Base-by-base conservation (phyloP, 2,888 invertebrate species). In the Diachrysia chrysitis region DNA sequence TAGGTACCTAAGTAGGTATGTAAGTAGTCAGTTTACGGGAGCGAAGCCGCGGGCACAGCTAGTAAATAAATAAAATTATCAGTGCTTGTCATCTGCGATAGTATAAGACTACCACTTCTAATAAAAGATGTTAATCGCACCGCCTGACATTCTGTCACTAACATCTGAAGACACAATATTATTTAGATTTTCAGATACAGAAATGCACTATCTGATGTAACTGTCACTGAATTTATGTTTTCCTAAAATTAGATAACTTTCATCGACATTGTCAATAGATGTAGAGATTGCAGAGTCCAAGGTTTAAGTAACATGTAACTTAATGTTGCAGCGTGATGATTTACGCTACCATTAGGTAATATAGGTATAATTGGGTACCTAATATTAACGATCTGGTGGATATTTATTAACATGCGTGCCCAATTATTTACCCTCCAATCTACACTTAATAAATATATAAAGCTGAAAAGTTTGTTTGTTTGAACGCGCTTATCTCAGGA, bases 191-290 rank as follows among this genome's bases (percentile, higher is more conserved):
- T 4, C 17, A 1, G 48, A 51, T 51, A 19, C 2, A 17, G 42
- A 51, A 51, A 51, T 51, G 48, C 48, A 51, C n/a, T 51, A 51
- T 51, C 48, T 51, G 4, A 51, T 19, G 21, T 51, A 51, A 51
- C 17, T 19, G 48, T 51, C 48, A 51, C 48, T 21, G 1, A 12
- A 51, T 21, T 10, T 25, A n/a, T 48, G 19, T 48, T 48, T 48
- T 19, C 19, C 5, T 0, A 10, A 48, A 17, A 19, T 19, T 10
- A 17, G 48, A 21, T 51, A 51, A 51, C 48, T 51, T 21, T 51
- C 48, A 12, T 21, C 48, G 21, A 21, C 48, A 51, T 51, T 19
- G 48, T 42, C 42, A n/a, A 42, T 42, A 42, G 42, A n/a, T 42
- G 5, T 19, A 21, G 10, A 48, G 48, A 51, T 51, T 51, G 17